Conservation (phyloP, 2,797 vertebrate species). For the Mus caroli region DNA sequence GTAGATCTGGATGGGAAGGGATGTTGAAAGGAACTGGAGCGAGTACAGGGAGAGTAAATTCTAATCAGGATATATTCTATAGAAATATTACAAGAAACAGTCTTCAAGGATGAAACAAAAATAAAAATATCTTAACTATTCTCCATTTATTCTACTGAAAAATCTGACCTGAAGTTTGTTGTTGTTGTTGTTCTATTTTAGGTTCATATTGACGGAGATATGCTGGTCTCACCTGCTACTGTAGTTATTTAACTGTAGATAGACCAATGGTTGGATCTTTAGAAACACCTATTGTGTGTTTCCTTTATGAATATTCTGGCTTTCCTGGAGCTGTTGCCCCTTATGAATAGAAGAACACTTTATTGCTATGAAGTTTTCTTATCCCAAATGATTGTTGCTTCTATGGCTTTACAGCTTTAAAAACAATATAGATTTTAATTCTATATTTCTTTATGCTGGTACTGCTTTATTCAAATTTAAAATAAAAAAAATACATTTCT, state of each 20-base stretch:
- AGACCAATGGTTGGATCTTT: neutral
- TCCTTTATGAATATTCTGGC: neutral
- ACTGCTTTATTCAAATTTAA: neutral
- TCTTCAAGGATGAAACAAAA: neutral
- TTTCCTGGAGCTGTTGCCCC: neutral
- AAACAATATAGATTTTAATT: neutral
- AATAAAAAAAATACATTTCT: neutral
- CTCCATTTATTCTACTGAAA: neutral
- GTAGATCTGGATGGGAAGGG: neutral
- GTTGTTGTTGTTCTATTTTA: neutral
- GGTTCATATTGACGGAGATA: neutral
- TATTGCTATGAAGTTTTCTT: neutral
- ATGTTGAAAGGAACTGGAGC: neutral
- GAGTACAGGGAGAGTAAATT: neutral
- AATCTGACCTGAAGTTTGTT: neutral
- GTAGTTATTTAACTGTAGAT: neutral
- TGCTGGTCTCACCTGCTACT: neutral
- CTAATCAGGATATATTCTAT: neutral
- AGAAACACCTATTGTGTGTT: neutral
- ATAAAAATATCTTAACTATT: neutral
- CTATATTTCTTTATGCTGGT: neutral
- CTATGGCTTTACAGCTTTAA: neutral
- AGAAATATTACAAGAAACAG: neutral
- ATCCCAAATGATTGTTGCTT: neutral
- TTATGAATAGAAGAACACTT: neutral